phyloP scores from a whole-genome alignment of 2,888 invertebrate species.

The Noctua janthe region DNA sequence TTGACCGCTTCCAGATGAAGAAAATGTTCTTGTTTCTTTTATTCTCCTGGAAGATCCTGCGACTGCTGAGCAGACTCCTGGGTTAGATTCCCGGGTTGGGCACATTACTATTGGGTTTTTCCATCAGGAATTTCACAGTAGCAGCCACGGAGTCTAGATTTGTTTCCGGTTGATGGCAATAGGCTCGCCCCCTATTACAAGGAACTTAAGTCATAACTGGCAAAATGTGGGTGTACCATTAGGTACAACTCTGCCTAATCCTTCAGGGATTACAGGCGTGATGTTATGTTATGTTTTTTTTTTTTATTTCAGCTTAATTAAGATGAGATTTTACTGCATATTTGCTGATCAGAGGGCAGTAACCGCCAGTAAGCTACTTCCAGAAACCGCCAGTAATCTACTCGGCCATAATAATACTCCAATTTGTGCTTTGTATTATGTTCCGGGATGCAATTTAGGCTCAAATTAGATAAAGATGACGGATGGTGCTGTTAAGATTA shows the following conservation, averaged over 20 bases:
- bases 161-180: background rate
- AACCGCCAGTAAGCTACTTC: background rate
- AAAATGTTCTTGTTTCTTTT: background rate
- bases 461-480: constrained; percentile 44
- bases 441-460: constrained; percentile 40
- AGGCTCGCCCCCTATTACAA: background rate
- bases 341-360: background rate
- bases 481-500: constrained; percentile 34
- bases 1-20: too few species aligned
- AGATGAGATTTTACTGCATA: background rate
- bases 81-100: background rate
- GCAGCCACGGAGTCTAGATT: background rate
- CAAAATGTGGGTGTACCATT: background rate
- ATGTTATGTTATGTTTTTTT: background rate
- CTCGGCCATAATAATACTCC: background rate
- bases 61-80: background rate
- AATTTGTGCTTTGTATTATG: constrained; percentile 1
- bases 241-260: background rate
- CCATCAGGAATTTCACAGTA: background rate
- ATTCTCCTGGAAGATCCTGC: background rate
- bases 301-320: background rate
- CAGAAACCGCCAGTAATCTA: background rate
- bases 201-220: background rate
- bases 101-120: background rate
- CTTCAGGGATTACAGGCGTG: background rate